Base-by-base conservation (phyloP, 1,140 invertebrate genomes). In the Oncopodura yosiiana region DNA sequence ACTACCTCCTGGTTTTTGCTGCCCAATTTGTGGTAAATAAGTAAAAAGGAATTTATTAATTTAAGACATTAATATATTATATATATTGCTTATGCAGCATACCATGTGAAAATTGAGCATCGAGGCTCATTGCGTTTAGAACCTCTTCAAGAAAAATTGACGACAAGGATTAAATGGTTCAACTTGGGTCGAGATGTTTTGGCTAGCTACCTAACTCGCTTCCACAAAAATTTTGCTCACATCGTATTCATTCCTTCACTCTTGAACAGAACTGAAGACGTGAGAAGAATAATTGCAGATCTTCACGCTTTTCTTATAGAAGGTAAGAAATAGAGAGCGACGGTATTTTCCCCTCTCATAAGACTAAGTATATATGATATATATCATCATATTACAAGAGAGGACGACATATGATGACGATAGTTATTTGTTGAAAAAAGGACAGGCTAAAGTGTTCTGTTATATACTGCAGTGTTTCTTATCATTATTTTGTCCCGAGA, bases 1-100 rank as follows among this genome's bases (percentile, higher is more conserved):
- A 16, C 56, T 44, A 26, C 62, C 58, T 4, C 62, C 55, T 39
- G 62, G 62, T 3, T 63, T 63, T 26, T 63, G 62, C 32, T 63
- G 62, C 38, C 52, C 62, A 6, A 49, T 63, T 34, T 63, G 62
- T 44, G 62, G 62, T 60, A 52, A 43, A 21, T 23, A 3, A 24
- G n/a, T n/a, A 34, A 29, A 18, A 29, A 41, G 11, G 27, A 23
- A 26, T 32, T 52, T 37, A 16, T 27, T 34, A 16, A 30, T 49
- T 24, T 45, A 38, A 9, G 29, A 24, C 38, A n/a, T 37, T 3
- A 3, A 32, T 9, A 32, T 44, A 32, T 53, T n/a, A n/a, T 12
- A 16, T 29, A 19, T 18, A 34, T 3, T 46, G 37, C 30, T 34
- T 11, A 36, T 19, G 12, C 30, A 63, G 61, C 54, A 1, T 54